Percentiles rank a stretch among this genome's conserved stretches.
Evolutionary conservation across 2,888 invertebrate species (phyloP).

Genomic region (Dicyrtoma fusca): DNA sequence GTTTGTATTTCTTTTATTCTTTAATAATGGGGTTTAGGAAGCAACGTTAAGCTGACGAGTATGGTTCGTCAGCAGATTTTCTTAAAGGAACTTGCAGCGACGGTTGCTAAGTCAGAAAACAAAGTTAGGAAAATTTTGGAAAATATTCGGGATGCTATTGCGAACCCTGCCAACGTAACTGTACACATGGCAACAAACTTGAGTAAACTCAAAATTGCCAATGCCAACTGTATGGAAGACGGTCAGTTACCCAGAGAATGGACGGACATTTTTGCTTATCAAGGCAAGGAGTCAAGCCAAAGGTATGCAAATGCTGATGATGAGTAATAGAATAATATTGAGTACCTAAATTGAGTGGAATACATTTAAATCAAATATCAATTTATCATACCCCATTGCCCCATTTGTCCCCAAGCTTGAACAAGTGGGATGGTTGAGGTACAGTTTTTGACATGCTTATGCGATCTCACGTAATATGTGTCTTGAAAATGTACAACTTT

Average conservation of each 20-base stretch:
- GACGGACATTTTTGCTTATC: conserved; percentile 4
- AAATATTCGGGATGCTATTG: conserved; percentile 66
- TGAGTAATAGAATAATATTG: too few species aligned
- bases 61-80: conserved; percentile 78
- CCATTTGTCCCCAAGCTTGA: too few species aligned
- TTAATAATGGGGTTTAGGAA: conserved; percentile 31
- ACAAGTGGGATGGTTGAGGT: too few species aligned
- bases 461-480: too few species aligned
- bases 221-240: background rate
- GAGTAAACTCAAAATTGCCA: conserved; percentile 62
- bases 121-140: conserved; percentile 63
- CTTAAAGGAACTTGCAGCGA: conserved; percentile 69
- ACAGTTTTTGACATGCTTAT: too few species aligned
- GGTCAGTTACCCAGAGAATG: conserved; percentile 29
- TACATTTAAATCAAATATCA: too few species aligned
- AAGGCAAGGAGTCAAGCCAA: conserved; percentile 19
- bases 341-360: too few species aligned
- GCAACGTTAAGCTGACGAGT: conserved; percentile 59
- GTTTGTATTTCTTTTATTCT: background rate
- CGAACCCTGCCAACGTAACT: conserved; percentile 67
- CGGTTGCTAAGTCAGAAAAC: conserved; percentile 60
- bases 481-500: too few species aligned
- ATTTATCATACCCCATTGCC: too few species aligned
- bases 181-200: conserved; percentile 76
- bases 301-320: conserved; percentile 14